Evolutionary conservation across 2,797 vertebrate genomes (phyloP), one percentile per base, ranked within the genome.

Genomic region (Bufotes viridis): DNA sequence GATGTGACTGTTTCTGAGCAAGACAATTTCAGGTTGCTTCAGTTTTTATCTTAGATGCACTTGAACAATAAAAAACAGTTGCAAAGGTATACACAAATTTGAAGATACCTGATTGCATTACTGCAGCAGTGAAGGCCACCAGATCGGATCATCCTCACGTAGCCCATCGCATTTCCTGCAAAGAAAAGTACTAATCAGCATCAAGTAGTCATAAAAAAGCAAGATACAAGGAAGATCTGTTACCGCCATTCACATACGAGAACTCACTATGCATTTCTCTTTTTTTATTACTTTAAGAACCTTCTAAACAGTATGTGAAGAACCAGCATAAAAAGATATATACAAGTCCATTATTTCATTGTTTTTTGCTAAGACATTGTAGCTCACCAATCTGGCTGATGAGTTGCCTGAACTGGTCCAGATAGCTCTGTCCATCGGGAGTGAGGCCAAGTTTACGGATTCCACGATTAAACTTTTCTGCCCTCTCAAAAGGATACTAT

Each of bases 111-210:
- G 93, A 99, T 99, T 24, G 98, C 98, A 87, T 97, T 99, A 93
- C 98, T 99, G 92, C 98, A 99, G 90, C 98, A 99, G 90, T 99
- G 98, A 85, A 99, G 96, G 78, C 98, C 98, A 88, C 98, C 98
- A 51, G 98, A 99, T 81, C 98, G 97, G 93, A 99, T 99, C 98
- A 99, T 99, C 5, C 98, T 95, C 75, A 99, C 96, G 20, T 99
- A 99, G 85, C 98, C 98, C 98, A 99, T 99, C 18, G 98, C 98
- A 0, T 99, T 99, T 75, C 98, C 98, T 99, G 92, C 55, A 92
- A 93, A 87, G 90, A 84, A 58, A 58, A 63, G 14, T 63, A 76
- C 0, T 12, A 10, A 70, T 26, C 15, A 80, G 57, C 20, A 57
- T 84, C n/a, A 74, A 53, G 13, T 17, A 42, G 82, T 6, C 17